Conservation (phyloP, 1,140 invertebrate species). For the Drosophila seguyi region DNA sequence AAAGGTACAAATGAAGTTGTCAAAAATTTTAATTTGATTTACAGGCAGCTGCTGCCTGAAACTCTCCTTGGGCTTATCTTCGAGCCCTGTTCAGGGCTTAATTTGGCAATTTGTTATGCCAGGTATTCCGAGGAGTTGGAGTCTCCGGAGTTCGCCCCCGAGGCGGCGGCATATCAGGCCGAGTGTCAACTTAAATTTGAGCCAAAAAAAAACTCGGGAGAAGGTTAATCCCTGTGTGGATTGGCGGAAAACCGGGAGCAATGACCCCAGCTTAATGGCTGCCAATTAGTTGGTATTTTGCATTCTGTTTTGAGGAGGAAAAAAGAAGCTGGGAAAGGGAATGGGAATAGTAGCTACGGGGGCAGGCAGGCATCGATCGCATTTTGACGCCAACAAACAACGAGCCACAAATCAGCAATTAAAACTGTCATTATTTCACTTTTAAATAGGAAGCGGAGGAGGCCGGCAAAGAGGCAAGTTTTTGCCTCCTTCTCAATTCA, state of each 20-base stretch:
- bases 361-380: constrained; percentile 37
- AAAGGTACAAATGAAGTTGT: constrained; percentile 78
- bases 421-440: constrained; percentile 82
- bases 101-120: constrained; percentile 79
- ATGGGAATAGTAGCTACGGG: constrained; percentile 3
- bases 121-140: constrained; percentile 9
- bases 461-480: neutral
- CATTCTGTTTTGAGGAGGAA: constrained; percentile 30
- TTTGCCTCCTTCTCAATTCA: neutral
- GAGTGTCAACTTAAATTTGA: constrained; percentile 73
- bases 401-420: constrained; percentile 70
- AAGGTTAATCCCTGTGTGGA: constrained; percentile 28
- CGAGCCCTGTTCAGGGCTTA: constrained; percentile 54
- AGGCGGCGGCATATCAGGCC: constrained; percentile 56
- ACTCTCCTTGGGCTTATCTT: constrained; percentile 49
- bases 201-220: constrained; percentile 9
- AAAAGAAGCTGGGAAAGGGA: neutral
- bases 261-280: constrained; percentile 65
- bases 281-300: constrained; percentile 76
- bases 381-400: constrained; percentile 77
- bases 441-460: constrained; percentile 60
- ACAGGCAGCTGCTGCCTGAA: constrained; percentile 35
- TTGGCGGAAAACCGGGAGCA: constrained; percentile 40
- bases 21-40: constrained; percentile 82
- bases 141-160: constrained; percentile 6